phyloP scores from a whole-genome alignment of 35 echinoderm and acorn worm species.

The Holothuria glaberrima region DNA sequence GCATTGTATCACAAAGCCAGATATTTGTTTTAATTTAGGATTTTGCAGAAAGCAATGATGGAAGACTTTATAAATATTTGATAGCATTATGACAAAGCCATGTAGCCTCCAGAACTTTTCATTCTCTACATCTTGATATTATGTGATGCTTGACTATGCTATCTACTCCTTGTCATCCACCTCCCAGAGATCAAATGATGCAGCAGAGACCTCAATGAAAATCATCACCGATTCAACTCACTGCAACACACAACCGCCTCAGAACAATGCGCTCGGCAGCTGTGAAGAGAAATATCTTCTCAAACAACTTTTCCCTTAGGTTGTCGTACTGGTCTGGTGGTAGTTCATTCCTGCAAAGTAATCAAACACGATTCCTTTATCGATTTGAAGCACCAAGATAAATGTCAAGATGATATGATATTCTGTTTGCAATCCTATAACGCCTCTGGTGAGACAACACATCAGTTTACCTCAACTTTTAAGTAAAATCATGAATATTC shows the following conservation, averaged over 20 bases:
- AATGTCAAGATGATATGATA: background rate
- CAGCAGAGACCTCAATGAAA: background rate
- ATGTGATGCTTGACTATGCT: no score
- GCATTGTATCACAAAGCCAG: no score
- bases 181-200: background rate
- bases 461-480: no score
- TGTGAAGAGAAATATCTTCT: constrained; percentile 87
- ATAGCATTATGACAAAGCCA: background rate
- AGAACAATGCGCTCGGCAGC: constrained; percentile 81
- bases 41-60: background rate
- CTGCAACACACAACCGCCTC: constrained; percentile 85
- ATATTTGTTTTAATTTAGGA: no score
- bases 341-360: constrained; percentile 73
- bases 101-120: no score
- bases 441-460: no score
- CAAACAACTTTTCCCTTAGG: constrained; percentile 81
- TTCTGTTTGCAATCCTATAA: background rate
- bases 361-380: background rate
- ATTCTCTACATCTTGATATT: no score
- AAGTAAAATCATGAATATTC: no score
- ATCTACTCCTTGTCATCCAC: background rate
- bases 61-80: background rate
- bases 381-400: constrained; percentile 18
- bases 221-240: constrained; percentile 36
- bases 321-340: constrained; percentile 94